Evolutionary conservation across 1,140 invertebrate genomes (phyloP).

Genomic region (Anoplolepis gracilipes): DNA sequence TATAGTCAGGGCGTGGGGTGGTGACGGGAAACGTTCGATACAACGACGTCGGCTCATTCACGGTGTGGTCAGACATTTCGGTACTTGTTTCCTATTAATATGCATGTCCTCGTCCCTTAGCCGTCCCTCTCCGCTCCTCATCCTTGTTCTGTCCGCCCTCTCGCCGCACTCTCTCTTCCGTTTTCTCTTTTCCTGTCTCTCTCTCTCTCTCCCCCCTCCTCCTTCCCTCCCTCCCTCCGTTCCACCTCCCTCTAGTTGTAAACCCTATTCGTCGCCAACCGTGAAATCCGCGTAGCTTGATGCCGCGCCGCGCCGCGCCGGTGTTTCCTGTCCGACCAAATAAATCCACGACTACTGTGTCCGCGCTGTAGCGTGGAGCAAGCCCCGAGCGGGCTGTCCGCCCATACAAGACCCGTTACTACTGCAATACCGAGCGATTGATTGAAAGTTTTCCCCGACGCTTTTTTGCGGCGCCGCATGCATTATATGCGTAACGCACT

Average conservation of each 20-base stretch:
- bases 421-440: constrained; percentile 75
- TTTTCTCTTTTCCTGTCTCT: neutral
- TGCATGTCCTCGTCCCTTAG: constrained; percentile 79
- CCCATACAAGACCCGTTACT: constrained; percentile 81
- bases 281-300: constrained; percentile 71
- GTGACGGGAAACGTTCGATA: constrained; percentile 66
- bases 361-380: constrained; percentile 49
- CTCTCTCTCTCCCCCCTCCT: constrained; percentile 18
- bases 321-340: constrained; percentile 83
- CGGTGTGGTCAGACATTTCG: constrained; percentile 74
- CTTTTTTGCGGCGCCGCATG: constrained; percentile 66
- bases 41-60: constrained; percentile 73
- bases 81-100: constrained; percentile 80
- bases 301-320: constrained; percentile 62
- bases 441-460: constrained; percentile 75
- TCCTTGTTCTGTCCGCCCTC: constrained; percentile 57
- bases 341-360: constrained; percentile 82
- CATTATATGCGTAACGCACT: constrained; percentile 62
- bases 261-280: constrained; percentile 56
- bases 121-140: constrained; percentile 56
- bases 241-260: constrained; percentile 21
- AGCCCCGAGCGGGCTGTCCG: constrained; percentile 73
- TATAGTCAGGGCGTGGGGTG: no score
- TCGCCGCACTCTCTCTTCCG: constrained; percentile 24
- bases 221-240: neutral